A percentile compares a stretch with the other conserved stretches of the same genome.
These are phyloP conservation scores for Cylas formicarius DNA, from an alignment of 1,140 invertebrate genomes.

Conservation along the genomic window DNA sequence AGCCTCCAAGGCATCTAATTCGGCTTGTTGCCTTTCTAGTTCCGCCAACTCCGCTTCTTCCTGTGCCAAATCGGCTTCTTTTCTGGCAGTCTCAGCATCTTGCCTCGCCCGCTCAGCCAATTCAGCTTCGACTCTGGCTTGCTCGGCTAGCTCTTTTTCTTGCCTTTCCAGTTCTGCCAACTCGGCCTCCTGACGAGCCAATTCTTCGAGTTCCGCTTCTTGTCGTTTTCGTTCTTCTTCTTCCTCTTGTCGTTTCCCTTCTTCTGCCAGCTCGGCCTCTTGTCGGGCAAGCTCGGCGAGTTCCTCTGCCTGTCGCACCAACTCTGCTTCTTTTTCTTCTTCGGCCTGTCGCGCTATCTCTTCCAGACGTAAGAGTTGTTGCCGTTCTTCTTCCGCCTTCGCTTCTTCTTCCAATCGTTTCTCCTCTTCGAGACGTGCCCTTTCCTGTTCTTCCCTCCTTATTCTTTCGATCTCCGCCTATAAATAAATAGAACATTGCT, in stretches of 20 bases:
- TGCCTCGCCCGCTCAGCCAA: conserved; percentile 51
- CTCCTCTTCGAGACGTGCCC: conserved; percentile 45
- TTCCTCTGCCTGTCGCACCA: conserved; percentile 48
- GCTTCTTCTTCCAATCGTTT: conserved; percentile 47
- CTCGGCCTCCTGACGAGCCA: conserved; percentile 51
- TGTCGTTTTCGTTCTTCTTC: conserved; percentile 27
- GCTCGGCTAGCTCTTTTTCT: conserved; percentile 46
- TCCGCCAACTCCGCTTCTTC: conserved; percentile 33
- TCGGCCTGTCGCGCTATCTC: conserved; percentile 50
- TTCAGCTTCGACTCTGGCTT: conserved; percentile 48
- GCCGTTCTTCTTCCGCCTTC: conserved; percentile 45
- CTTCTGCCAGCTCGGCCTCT: conserved; percentile 54
- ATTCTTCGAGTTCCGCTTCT: conserved; percentile 47
- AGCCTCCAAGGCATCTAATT: conserved; percentile 30
- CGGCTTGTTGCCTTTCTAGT: conserved; percentile 30
- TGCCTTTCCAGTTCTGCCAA: conserved; percentile 46
- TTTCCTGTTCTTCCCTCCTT: conserved; percentile 42
- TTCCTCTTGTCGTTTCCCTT: conserved; percentile 48
- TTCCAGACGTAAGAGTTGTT: conserved; percentile 39
- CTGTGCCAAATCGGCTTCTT: conserved; percentile 51
- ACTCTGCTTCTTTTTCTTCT: conserved; percentile 46
- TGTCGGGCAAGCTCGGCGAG: conserved; percentile 42
- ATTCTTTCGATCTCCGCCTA: conserved; percentile 42
- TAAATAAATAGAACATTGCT: conserved; percentile 22
- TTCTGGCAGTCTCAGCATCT: conserved; percentile 51